These are phyloP conservation scores for Dicentrarchus labrax DNA, from an alignment of 2,113 vertebrate genomes.

Conservation along the genomic window DNA sequence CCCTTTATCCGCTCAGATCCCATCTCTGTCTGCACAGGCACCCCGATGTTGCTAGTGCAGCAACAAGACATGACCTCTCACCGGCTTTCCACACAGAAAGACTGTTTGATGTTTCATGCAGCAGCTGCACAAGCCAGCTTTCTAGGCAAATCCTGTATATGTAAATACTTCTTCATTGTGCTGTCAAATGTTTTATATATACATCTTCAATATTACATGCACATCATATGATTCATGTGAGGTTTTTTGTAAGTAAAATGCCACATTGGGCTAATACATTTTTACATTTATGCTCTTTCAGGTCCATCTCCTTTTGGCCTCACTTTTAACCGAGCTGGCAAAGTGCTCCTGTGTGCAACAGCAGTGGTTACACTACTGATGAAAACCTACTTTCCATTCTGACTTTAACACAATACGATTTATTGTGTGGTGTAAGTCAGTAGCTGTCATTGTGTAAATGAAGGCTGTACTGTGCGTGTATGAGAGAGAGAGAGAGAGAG, in stretches of 20 bases:
- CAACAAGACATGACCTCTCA: background rate
- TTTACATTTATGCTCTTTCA: background rate
- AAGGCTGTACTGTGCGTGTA: conserved; percentile 36
- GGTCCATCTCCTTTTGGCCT: background rate
- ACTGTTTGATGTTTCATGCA: background rate
- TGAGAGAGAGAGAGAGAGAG: background rate
- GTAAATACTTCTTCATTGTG: conserved; percentile 8
- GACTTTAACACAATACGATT: conserved; percentile 50
- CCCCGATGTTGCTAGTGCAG: background rate
- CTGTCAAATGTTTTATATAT: background rate
- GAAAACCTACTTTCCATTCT: conserved; percentile 49
- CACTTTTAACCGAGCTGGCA: conserved; percentile 3
- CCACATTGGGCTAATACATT: no score
- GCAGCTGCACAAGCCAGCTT: background rate
- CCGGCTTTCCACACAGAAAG: background rate
- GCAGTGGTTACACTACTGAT: background rate
- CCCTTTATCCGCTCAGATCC: background rate
- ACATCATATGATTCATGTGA: background rate
- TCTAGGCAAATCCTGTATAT: background rate
- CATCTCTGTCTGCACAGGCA: background rate
- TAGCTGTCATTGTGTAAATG: conserved; percentile 55
- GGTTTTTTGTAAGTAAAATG: background rate
- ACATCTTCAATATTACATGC: background rate
- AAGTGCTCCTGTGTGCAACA: conserved; percentile 1
- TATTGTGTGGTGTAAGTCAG: conserved; percentile 64